Evolutionary conservation across 2,888 invertebrate genomes (phyloP), one percentile per base, ranked within the genome.

Genomic region (Ophioninae sp.): DNA sequence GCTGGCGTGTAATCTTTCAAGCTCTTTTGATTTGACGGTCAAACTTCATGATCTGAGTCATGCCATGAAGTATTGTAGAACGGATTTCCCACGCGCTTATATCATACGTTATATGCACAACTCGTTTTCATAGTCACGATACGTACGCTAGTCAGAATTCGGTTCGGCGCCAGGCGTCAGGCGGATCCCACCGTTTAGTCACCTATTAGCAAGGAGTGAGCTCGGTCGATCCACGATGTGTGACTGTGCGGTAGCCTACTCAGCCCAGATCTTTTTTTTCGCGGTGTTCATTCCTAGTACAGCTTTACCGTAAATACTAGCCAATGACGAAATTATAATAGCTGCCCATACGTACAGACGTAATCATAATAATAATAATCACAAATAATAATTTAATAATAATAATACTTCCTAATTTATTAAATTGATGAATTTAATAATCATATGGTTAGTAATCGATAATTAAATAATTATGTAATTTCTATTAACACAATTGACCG

Each of bases 161-260:
- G 51, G 51, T 30, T 64, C 58, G 79, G 79, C 82, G 82, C 72
- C 82, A 79, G 82, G 65, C 79, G 65, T 72, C 71, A 64, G 65
- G 39, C 75, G 59, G 65, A 37, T 41, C 41, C 13, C 23, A 56
- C 63, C 30, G 82, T 79, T 82, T 82, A 82, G 72, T 82, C 75
- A 82, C 79, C 74, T 63, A 79, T 75, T 75, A 82, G 79, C 51
- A 51, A 39, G 22, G 51, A 39, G 69, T 13, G 30, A 59, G 71
- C 44, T 41, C 75, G 75, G 58, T 64, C 63, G 67, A 72, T 79
- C 58, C 79, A 72, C 44, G 44, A 68, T 41, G 59, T 56, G 75
- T 58, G 63, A 64, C 63, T 51, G 67, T 56, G 39, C 56, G 17
- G 65, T 22, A 13, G 22, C 6, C 44, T 10, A 23, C 20, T 75